Evolutionary conservation across 2,797 vertebrate species (phyloP).

Genomic region (Propithecus deckenii): DNA sequence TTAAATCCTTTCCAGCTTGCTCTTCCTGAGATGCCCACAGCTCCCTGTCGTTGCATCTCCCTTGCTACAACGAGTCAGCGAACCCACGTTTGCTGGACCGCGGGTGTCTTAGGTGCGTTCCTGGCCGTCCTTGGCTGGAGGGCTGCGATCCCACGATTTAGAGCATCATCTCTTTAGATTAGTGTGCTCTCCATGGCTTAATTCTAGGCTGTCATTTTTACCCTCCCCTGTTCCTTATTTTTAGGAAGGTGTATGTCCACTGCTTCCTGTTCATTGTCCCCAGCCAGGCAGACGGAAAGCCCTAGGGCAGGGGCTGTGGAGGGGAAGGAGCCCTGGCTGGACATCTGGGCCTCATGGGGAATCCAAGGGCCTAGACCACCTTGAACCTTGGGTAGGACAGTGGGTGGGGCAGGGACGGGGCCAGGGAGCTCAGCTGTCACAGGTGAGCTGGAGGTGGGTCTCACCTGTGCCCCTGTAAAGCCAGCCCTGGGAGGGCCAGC

Average conservation of each 20-base stretch:
- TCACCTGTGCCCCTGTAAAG: neutral
- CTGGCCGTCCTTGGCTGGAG: fast-evolving
- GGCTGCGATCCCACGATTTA: neutral
- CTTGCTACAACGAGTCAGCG: neutral
- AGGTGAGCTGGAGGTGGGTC: neutral
- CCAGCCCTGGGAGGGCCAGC: no score
- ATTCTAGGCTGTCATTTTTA: neutral
- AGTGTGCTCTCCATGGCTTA: neutral
- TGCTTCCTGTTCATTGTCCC: neutral
- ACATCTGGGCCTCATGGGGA: neutral
- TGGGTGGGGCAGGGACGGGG: neutral
- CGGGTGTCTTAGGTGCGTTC: neutral
- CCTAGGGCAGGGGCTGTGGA: neutral
- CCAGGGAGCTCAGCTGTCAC: neutral
- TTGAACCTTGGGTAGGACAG: neutral
- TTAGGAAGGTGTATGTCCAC: neutral
- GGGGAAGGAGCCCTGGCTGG: neutral
- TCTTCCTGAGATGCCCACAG: neutral
- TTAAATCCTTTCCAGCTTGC: neutral
- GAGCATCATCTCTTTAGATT: neutral
- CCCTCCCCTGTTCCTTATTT: neutral
- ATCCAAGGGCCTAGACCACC: neutral
- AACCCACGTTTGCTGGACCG: neutral
- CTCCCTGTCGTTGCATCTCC: fast-evolving
- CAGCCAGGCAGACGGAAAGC: neutral